These are phyloP conservation scores for Cygnus olor DNA, from an alignment of 2,797 vertebrate genomes.

Conservation along the genomic window DNA sequence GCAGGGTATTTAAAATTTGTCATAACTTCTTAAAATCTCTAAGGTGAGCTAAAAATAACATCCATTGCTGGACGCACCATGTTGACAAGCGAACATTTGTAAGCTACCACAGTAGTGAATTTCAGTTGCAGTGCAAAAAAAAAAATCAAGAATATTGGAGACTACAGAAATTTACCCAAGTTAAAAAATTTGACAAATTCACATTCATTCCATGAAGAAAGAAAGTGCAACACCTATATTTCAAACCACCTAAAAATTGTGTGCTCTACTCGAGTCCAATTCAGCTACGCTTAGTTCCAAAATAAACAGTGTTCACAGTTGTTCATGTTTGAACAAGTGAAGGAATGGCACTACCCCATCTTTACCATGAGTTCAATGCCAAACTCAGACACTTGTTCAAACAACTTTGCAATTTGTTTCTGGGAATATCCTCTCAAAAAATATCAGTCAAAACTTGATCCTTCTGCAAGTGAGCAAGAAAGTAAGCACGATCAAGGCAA, in stretches of 20 bases:
- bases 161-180: neutral
- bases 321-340: neutral
- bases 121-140: neutral
- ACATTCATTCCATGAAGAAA: neutral
- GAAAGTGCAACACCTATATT: neutral
- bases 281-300: neutral
- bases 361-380: neutral
- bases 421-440: neutral
- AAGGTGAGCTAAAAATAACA: neutral
- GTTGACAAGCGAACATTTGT: neutral
- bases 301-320: neutral
- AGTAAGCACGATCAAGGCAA: neutral
- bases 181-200: neutral
- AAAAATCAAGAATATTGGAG: neutral
- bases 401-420: neutral
- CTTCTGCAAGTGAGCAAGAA: neutral
- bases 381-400: neutral
- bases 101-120: neutral
- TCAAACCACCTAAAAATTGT: neutral
- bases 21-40: neutral
- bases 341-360: too few species aligned
- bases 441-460: neutral
- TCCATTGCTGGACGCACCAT: neutral
- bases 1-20: accelerated
- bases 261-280: neutral